Conservation (phyloP, 2,797 vertebrate genomes). For the Varecia variegata region DNA sequence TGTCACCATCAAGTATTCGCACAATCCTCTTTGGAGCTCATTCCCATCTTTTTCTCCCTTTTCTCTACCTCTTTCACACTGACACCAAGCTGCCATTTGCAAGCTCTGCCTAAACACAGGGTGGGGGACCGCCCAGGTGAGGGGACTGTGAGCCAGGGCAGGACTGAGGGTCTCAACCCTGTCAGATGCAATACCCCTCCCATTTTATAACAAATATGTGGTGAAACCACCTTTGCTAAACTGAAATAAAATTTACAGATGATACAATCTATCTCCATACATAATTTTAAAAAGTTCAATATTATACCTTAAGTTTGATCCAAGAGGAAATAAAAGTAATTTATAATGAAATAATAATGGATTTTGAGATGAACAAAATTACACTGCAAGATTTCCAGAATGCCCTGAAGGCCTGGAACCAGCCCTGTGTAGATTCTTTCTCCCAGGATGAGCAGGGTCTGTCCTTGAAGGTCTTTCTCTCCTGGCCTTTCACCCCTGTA, state of each 20-base stretch:
- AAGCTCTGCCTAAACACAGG: neutral
- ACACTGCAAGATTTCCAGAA: neutral
- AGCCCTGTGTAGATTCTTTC: neutral
- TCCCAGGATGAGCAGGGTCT: neutral
- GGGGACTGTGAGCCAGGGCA: neutral
- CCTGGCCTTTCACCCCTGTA: neutral
- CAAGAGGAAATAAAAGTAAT: constrained; percentile 15
- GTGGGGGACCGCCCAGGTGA: neutral
- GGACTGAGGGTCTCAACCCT: neutral
- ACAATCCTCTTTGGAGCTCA: neutral
- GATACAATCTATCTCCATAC: neutral
- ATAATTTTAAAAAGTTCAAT: neutral
- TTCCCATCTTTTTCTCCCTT: neutral
- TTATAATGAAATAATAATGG: neutral
- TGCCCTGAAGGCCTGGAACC: too few species aligned
- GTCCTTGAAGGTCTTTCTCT: neutral
- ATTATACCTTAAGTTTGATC: neutral
- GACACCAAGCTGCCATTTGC: neutral
- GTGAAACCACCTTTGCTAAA: neutral
- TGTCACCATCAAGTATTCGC: neutral
- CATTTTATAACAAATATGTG: neutral
- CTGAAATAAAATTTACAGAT: neutral
- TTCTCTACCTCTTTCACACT: neutral
- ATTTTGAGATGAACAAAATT: neutral
- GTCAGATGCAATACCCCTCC: neutral